Evolutionary conservation across 2,888 invertebrate species (phyloP).

Genomic region (Salticus scenicus): DNA sequence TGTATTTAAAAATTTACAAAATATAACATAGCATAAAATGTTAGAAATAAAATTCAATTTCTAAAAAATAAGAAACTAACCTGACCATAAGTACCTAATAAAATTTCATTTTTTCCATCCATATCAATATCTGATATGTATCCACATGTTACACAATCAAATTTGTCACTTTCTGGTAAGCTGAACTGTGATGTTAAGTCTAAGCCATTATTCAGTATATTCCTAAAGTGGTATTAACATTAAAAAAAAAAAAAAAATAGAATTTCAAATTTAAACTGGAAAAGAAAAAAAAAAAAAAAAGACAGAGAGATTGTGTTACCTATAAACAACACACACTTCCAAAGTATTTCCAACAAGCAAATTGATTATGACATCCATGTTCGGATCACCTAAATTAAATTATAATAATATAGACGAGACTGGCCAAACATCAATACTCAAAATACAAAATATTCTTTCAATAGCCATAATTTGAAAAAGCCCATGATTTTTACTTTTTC

Average conservation of each 20-base stretch:
- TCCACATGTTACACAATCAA: slow-evolving; percentile 80
- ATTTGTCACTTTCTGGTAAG: slow-evolving; percentile 78
- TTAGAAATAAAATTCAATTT: too few species aligned
- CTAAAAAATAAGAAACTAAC: slow-evolving; percentile 73
- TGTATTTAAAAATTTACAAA: too few species aligned
- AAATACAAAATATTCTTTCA: too few species aligned
- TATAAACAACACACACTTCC: slow-evolving; percentile 80
- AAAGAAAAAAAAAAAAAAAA: not conserved
- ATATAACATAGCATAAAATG: too few species aligned
- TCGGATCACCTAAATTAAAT: not conserved
- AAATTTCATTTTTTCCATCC: slow-evolving; percentile 82
- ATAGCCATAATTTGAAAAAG: too few species aligned
- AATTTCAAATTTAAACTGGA: not conserved
- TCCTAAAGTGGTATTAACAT: slow-evolving; percentile 14
- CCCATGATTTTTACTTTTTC: too few species aligned
- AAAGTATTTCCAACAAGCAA: slow-evolving; percentile 80
- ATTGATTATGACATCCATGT: slow-evolving; percentile 75
- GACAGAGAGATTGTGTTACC: slow-evolving; percentile 75
- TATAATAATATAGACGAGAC: too few species aligned
- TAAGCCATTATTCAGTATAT: slow-evolving; percentile 70
- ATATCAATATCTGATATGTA: slow-evolving; percentile 83
- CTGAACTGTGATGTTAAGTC: slow-evolving; percentile 73
- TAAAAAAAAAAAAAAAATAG: not conserved
- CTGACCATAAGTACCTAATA: slow-evolving; percentile 83
- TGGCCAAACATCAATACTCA: too few species aligned